Evolutionary conservation across 2,113 vertebrate species (phyloP).

Genomic region (Zosterops hypoxanthus): DNA sequence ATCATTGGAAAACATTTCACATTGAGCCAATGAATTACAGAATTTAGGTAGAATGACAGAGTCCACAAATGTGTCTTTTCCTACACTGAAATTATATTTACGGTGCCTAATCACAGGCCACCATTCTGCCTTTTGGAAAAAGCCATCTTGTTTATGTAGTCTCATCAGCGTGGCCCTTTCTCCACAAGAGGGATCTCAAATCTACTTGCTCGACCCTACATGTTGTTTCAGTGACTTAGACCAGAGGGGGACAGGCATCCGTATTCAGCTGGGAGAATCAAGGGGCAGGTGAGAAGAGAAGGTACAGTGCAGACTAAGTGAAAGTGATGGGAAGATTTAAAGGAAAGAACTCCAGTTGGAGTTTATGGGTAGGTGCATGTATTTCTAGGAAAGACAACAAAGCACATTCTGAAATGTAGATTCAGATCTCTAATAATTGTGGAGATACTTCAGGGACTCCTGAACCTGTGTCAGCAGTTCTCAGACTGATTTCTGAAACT

Average conservation of each 20-base stretch:
- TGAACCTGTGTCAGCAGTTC: background rate
- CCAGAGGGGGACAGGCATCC: background rate
- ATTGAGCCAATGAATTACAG: background rate
- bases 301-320: background rate
- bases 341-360: background rate
- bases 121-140: background rate
- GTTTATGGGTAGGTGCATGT: background rate
- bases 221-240: background rate
- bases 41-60: background rate
- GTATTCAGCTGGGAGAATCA: background rate
- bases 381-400: background rate
- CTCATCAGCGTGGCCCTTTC: background rate
- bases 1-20: background rate
- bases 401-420: background rate
- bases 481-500: background rate
- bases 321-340: background rate
- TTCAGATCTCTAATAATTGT: background rate
- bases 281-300: background rate
- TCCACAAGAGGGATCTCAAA: constrained; percentile 16
- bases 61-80: background rate
- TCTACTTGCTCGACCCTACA: background rate
- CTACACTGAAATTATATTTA: background rate
- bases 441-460: background rate
- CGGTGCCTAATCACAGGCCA: accelerated
- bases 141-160: background rate